phyloP scores from a whole-genome alignment of 2,888 invertebrate genomes.

The Iphiclides podalirius region DNA sequence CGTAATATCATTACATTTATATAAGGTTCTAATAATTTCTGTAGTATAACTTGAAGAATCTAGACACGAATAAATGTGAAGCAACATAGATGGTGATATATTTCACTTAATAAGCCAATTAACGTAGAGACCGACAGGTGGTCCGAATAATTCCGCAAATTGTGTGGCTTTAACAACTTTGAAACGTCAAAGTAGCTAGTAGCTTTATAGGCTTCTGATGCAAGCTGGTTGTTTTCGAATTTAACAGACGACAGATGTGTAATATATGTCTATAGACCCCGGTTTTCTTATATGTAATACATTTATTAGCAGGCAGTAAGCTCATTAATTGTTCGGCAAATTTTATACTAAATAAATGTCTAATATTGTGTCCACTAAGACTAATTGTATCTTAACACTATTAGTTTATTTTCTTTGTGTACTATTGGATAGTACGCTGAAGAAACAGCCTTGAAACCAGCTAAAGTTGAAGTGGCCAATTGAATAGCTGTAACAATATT shows the following conservation, averaged over 20 bases:
- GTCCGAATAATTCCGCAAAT: slow-evolving; percentile 5
- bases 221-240: slow-evolving; percentile 1
- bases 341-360: too few species aligned
- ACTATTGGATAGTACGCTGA: too few species aligned
- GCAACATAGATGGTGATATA: not conserved
- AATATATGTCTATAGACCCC: not conserved
- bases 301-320: too few species aligned
- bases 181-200: not conserved
- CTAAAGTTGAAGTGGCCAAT: slow-evolving; percentile 20
- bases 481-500: slow-evolving; percentile 28
- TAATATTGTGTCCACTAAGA: too few species aligned
- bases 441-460: slow-evolving; percentile 25
- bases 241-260: slow-evolving; percentile 3
- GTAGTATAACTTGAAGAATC: not conserved
- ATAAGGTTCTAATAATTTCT: not conserved
- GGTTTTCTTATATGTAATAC: too few species aligned
- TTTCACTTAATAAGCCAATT: slow-evolving; percentile 5
- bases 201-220: not conserved
- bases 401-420: too few species aligned
- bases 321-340: too few species aligned
- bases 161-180: slow-evolving; percentile 3
- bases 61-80: not conserved
- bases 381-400: too few species aligned
- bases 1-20: not conserved
- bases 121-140: slow-evolving; percentile 1